Evolutionary conservation across 2,888 invertebrate species (phyloP).

Genomic region (Hydrotaea diabolus): DNA sequence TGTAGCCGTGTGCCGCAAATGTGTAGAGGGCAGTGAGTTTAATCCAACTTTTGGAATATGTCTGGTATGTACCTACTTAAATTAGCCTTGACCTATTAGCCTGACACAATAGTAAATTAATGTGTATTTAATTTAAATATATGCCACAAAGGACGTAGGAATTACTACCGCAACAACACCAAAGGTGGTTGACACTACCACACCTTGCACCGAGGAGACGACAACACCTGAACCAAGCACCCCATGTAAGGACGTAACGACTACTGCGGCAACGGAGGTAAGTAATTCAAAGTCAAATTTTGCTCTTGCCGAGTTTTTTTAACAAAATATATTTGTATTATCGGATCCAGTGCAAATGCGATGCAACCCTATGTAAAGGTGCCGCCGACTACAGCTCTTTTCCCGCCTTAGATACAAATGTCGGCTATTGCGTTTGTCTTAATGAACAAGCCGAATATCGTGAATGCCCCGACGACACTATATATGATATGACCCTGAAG

Average conservation of each 20-base stretch:
- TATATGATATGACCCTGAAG: not conserved
- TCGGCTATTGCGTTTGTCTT: constrained; percentile 44
- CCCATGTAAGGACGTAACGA: too few species aligned
- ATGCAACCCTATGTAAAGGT: constrained; percentile 19
- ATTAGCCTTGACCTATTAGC: too few species aligned
- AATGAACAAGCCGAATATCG: constrained; percentile 25
- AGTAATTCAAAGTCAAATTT: too few species aligned
- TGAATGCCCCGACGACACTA: constrained; percentile 18
- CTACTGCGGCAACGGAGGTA: too few species aligned
- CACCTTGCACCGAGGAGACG: constrained; percentile 13
- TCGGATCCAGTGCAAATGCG: constrained; percentile 20
- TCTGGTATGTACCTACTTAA: not conserved
- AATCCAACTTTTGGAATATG: not conserved
- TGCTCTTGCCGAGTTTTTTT: too few species aligned
- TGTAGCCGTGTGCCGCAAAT: constrained; percentile 35
- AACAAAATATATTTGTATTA: too few species aligned
- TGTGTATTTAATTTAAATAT: too few species aligned
- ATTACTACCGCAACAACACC: not conserved
- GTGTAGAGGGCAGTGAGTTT: constrained; percentile 30
- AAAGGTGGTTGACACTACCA: not conserved
- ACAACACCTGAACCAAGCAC: constrained; percentile 13
- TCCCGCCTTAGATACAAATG: constrained; percentile 17
- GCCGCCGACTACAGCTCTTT: not conserved
- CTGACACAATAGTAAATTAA: too few species aligned
- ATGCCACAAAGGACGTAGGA: not conserved